Percentiles rank a stretch among this genome's conserved stretches.
Conservation (phyloP, 2,888 invertebrate species). For the Oscheius sp. region DNA sequence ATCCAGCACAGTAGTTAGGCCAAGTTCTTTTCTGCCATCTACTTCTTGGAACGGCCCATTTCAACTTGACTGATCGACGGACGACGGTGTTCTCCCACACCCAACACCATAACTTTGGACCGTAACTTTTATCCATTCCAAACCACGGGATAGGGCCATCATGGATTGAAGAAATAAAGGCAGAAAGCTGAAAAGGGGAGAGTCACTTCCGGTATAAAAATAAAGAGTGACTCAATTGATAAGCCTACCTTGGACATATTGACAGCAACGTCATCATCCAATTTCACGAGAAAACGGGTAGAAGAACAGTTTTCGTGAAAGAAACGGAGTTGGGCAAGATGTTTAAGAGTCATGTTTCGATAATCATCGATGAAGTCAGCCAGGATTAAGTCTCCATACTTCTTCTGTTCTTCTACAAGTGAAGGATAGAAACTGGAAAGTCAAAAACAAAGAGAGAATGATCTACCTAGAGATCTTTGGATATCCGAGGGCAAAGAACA, state of each 20-base stretch:
- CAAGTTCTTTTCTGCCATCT: neutral
- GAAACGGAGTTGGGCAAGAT: neutral
- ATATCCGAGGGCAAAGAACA: neutral
- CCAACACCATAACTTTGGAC: slow-evolving; percentile 19
- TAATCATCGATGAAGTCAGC: slow-evolving; percentile 16
- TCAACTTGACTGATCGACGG: neutral
- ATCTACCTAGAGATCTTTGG: slow-evolving; percentile 2
- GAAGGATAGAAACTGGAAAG: neutral
- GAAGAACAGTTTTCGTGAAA: neutral
- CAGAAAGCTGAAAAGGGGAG: neutral
- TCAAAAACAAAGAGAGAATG: neutral
- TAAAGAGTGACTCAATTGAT: neutral
- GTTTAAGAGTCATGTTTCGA: slow-evolving; percentile 18
- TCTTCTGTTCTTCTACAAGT: neutral
- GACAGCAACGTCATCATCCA: slow-evolving; percentile 23
- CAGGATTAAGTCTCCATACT: neutral
- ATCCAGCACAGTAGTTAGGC: slow-evolving; percentile 27
- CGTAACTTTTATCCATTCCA: neutral
- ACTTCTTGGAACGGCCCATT: slow-evolving; percentile 10
- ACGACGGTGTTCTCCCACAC: slow-evolving; percentile 9
- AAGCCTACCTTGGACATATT: slow-evolving; percentile 3
- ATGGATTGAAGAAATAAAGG: slow-evolving; percentile 3
- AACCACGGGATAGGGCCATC: slow-evolving; percentile 14
- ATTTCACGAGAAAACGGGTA: slow-evolving; percentile 6
- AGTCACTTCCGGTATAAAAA: too few relatives aligned